Conservation (phyloP, 2,797 vertebrate species). For the Serranus cabrilla region DNA sequence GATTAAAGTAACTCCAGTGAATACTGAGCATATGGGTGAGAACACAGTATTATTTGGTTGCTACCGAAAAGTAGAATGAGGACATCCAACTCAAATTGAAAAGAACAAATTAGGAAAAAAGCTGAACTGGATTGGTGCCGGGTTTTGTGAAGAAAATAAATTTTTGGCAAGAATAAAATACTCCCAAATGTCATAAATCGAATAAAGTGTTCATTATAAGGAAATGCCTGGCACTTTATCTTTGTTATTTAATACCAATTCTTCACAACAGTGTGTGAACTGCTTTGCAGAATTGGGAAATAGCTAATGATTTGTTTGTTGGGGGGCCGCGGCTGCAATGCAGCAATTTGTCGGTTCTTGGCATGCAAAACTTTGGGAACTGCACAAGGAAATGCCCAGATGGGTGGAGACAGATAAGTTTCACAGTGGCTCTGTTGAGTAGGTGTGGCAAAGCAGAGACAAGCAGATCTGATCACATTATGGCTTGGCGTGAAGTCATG, state of each 20-base stretch:
- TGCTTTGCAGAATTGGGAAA: slow-evolving; percentile 20
- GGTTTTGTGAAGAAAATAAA: background rate
- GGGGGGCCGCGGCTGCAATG: background rate
- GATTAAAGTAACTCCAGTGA: slow-evolving; percentile 11
- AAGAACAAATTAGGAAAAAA: background rate
- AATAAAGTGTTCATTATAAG: background rate
- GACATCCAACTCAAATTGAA: background rate
- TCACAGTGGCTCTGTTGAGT: slow-evolving; percentile 9
- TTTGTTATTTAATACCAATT: slow-evolving; percentile 10
- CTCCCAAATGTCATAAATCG: background rate
- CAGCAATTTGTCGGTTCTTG: slow-evolving; percentile 28
- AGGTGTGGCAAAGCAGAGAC: slow-evolving; percentile 37
- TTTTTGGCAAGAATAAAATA: background rate
- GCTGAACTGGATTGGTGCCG: background rate
- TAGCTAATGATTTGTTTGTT: slow-evolving; percentile 9
- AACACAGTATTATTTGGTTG: background rate
- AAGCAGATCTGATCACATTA: slow-evolving; percentile 47
- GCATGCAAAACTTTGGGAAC: background rate
- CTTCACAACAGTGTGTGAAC: background rate
- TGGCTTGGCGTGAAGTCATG: slow-evolving; percentile 28
- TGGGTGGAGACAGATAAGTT: slow-evolving; percentile 7
- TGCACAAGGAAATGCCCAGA: slow-evolving; percentile 12
- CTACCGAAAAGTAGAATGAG: background rate
- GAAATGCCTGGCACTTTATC: background rate
- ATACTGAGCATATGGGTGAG: background rate